Evolutionary conservation across 2,797 vertebrate species (phyloP).

Genomic region (Moxostoma hubbsi): DNA sequence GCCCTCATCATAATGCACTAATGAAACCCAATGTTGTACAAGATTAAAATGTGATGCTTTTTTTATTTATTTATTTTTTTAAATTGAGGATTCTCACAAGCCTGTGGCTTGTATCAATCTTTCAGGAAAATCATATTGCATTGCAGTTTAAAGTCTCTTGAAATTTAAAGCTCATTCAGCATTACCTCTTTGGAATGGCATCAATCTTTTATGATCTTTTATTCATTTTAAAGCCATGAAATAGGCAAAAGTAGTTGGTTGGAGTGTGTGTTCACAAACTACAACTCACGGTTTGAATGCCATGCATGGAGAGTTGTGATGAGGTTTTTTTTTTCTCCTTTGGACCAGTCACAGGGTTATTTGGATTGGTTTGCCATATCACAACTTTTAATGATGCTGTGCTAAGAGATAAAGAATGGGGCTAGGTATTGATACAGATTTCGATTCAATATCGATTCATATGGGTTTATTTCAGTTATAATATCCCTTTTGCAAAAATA

Average conservation of each 20-base stretch:
- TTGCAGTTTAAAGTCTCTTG: background rate
- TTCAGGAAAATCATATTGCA: too few relatives aligned
- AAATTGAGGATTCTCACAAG: background rate
- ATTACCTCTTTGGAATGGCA: constrained; percentile 19
- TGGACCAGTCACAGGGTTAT: background rate
- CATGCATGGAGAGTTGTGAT: constrained; percentile 33
- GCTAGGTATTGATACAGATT: too few relatives aligned
- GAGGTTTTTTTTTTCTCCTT: background rate
- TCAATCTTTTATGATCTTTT: constrained; percentile 14
- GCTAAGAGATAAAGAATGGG: background rate
- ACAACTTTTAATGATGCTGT: constrained; percentile 8
- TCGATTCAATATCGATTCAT: too few relatives aligned
- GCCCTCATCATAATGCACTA: constrained; percentile 27
- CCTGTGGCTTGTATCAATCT: constrained; percentile 7
- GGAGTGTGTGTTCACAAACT: constrained; percentile 35
- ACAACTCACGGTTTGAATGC: constrained; percentile 36
- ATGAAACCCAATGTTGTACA: background rate
- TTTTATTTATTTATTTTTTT: background rate
- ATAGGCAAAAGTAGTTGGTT: constrained; percentile 29
- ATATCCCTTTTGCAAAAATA: too few relatives aligned
- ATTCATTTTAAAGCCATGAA: constrained; percentile 32
- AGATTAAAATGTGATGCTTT: background rate
- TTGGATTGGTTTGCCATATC: background rate
- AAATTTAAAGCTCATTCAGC: constrained; percentile 9
- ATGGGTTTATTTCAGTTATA: too few relatives aligned